A percentile compares a stretch with the other conserved stretches of the same genome.
Evolutionary conservation across 2,888 invertebrate genomes (phyloP).

Genomic region (Carcina quercana): DNA sequence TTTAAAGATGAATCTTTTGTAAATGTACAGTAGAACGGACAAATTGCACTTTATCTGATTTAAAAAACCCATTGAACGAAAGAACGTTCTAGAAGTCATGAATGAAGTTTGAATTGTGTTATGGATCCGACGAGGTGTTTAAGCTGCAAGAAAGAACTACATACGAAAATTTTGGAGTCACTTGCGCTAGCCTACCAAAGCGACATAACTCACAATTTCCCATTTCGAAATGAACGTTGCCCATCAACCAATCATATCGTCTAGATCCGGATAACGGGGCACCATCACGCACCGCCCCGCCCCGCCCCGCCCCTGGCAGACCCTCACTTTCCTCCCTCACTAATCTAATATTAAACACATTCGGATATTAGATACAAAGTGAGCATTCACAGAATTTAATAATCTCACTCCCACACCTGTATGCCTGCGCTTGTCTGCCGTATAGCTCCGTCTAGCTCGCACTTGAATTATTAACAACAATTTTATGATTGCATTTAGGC

Average conservation of each 20-base stretch:
- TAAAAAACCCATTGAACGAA: no score
- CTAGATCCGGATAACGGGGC: conserved; percentile 48
- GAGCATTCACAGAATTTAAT: conserved; percentile 74
- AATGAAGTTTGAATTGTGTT: no score
- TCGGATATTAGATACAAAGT: conserved; percentile 74
- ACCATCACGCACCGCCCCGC: conserved; percentile 57
- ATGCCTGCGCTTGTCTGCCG: conserved; percentile 26
- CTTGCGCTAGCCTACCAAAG: no score
- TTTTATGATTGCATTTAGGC: conserved; percentile 73
- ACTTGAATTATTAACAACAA: conserved; percentile 72
- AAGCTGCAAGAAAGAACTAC: no score
- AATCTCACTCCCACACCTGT: conserved; percentile 56
- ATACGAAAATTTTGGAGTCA: no score
- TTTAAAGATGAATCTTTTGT: no score
- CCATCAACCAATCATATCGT: conserved; percentile 62
- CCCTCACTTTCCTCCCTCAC: conserved; percentile 47
- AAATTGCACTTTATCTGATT: no score
- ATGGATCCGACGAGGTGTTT: no score
- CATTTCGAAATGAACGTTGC: conserved; percentile 50
- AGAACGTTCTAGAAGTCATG: no score
- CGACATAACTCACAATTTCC: conserved; percentile 27
- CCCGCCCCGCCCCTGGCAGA: conserved; percentile 50
- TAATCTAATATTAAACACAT: conserved; percentile 75
- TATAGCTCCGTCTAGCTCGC: conserved; percentile 28
- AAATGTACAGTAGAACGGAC: no score